Base-by-base conservation (phyloP, 1,140 invertebrate species). In the Tetramorium simillimum region DNA sequence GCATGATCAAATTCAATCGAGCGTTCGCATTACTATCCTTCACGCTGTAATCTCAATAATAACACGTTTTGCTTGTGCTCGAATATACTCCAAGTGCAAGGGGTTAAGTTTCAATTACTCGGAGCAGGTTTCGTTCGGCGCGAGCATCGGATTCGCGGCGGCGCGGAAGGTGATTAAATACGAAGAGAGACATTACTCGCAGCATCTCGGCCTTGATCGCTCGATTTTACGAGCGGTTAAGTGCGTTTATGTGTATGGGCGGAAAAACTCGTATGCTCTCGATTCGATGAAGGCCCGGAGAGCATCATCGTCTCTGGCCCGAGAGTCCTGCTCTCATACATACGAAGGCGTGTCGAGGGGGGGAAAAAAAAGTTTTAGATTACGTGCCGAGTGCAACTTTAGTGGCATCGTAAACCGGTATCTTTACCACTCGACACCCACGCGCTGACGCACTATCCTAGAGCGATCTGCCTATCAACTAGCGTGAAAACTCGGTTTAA, bases 331-430 rank as follows among this genome's bases (percentile, higher is more conserved):
- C 46, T 78, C 69, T 56, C 46, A 72, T 33, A 89, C 86, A 89
- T 89, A 86, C 84, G 89, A 91, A 93, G 92, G 92, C 91, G 91
- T 91, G 92, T 92, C 91, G 87, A 80, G 3, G 33, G 16, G 10
- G 12, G 14, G n/a, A 3, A 46, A 69, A 88, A 92, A 93, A 91
- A 89, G 69, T 75, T 73, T 60, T 89, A 93, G 92, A 93, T 93
- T 93, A 93, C 92, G 93, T 92, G 88, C 86, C 90, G 93, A 92
- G 89, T 89, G 92, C 91, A 91, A 92, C 87, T 93, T 93, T 94
- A 94, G 92, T 93, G 92, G 93, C 90, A 92, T 94, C 93, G 92
- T 94, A 94, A 94, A 94, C 93, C 93, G 93, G 92, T 94, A 93
- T 94, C 91, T 94, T 94, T 93, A 94, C 91, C 92, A 89, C 92